Conservation (phyloP, 2,113 vertebrate genomes). For the Cyprinodon tularosa region DNA sequence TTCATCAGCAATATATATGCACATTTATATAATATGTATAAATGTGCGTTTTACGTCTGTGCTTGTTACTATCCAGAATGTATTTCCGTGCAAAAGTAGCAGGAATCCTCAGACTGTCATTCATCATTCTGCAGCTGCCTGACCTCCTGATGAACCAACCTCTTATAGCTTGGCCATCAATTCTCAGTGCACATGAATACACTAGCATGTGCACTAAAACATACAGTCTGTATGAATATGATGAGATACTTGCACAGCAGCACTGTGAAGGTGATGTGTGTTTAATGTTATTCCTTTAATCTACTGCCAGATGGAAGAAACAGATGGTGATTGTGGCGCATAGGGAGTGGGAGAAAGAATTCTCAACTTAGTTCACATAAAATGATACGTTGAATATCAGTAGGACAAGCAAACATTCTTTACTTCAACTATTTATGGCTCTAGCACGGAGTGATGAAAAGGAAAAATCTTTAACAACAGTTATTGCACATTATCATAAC, state of each 20-base stretch:
- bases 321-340: conserved; percentile 13
- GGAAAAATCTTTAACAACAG: too few species aligned
- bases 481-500: too few species aligned
- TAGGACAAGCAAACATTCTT: background rate
- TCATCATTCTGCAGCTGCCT: conserved; percentile 71
- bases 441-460: too few species aligned
- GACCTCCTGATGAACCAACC: conserved; percentile 56
- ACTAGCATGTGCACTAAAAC: conserved; percentile 33
- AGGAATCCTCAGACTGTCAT: conserved; percentile 87
- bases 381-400: background rate
- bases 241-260: conserved; percentile 29
- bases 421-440: background rate
- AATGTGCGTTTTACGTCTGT: background rate
- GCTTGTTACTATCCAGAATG: conserved; percentile 79
- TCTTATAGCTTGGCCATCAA: conserved; percentile 31
- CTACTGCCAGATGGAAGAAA: conserved; percentile 58
- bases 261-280: conserved; percentile 56
- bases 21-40: too few species aligned
- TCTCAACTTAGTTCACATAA: background rate
- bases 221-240: conserved; percentile 48
- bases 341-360: conserved; percentile 8
- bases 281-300: conserved; percentile 59
- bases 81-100: conserved; percentile 97
- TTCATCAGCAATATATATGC: too few species aligned
- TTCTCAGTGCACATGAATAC: conserved; percentile 8